phyloP scores from a whole-genome alignment of 2,888 invertebrate species.

The Epistrophe grossulariae region DNA sequence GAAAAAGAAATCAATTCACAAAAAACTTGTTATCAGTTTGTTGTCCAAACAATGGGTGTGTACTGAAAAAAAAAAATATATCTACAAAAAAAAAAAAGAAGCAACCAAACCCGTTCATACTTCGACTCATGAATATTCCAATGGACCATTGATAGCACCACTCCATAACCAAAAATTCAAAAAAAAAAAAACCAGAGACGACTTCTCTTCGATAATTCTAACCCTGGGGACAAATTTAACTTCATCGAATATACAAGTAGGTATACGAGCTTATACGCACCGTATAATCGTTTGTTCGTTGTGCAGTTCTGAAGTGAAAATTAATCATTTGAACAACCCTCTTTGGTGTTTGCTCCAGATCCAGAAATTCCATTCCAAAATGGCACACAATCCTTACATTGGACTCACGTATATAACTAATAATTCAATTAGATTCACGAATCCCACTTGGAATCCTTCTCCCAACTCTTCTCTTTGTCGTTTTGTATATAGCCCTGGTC shows the following conservation, averaged over 20 bases:
- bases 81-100: slow-evolving; percentile 16
- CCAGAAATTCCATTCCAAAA: slow-evolving; percentile 52
- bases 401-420: slow-evolving; percentile 54
- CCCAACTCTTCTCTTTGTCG: background rate
- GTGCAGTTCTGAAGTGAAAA: slow-evolving; percentile 57
- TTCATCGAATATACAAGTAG: background rate
- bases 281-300: slow-evolving; percentile 26
- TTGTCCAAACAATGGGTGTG: slow-evolving; percentile 43
- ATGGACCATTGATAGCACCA: slow-evolving; percentile 41
- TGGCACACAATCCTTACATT: slow-evolving; percentile 19
- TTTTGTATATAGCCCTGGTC: slow-evolving; percentile 15
- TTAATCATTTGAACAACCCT: slow-evolving; percentile 69
- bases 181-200: slow-evolving; percentile 10
- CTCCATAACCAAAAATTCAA: background rate
- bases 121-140: slow-evolving; percentile 68
- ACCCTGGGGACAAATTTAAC: slow-evolving; percentile 53
- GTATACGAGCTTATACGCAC: slow-evolving; percentile 22
- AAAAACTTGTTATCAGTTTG: slow-evolving; percentile 18
- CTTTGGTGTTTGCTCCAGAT: slow-evolving; percentile 51
- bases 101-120: slow-evolving; percentile 55
- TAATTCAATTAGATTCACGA: slow-evolving; percentile 73
- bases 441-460: slow-evolving; percentile 52
- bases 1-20: background rate
- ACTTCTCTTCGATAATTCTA: slow-evolving; percentile 48
- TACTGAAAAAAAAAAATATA: background rate